phyloP scores from a whole-genome alignment of 1,140 invertebrate genomes.

The Scaptomyza pallida region DNA sequence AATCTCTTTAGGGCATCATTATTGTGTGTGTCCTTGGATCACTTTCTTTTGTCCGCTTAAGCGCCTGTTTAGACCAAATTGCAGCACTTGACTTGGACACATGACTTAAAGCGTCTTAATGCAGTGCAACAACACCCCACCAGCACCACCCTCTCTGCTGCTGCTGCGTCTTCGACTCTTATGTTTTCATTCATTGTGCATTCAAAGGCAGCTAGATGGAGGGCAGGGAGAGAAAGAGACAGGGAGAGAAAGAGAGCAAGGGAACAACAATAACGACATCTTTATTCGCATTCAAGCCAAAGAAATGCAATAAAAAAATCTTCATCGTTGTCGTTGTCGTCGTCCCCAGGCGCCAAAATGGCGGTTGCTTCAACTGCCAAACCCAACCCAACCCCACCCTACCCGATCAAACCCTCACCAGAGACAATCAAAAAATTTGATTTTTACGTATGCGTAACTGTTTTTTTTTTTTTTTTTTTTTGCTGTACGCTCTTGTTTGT shows the following conservation, averaged over 20 bases:
- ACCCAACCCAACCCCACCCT: no score
- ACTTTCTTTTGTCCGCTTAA: not conserved
- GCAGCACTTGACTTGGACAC: constrained; percentile 6
- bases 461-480: constrained; percentile 40
- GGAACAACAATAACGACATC: constrained; percentile 33
- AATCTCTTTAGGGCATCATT: constrained; percentile 7
- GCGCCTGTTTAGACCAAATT: constrained; percentile 9
- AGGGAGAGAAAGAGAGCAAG: constrained; percentile 4
- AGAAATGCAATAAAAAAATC: constrained; percentile 71
- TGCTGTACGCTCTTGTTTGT: constrained; percentile 24
- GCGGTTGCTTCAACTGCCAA: not conserved
- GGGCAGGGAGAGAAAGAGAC: constrained; percentile 12
- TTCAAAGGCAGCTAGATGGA: constrained; percentile 49
- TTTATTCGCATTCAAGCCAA: constrained; percentile 55
- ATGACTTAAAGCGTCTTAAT: constrained; percentile 21
- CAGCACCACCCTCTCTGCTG: not conserved
- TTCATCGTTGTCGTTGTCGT: not conserved
- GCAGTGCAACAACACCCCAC: not conserved
- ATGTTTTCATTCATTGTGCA: not conserved
- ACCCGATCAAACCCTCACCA: not conserved
- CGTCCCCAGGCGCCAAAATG: constrained; percentile 32
- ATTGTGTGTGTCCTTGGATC: not conserved
- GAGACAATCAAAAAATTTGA: constrained; percentile 76
- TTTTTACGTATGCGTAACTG: constrained; percentile 77
- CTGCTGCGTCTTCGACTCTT: no score